Base-by-base conservation (phyloP, 2,113 vertebrate genomes). In the Cariama cristata region DNA sequence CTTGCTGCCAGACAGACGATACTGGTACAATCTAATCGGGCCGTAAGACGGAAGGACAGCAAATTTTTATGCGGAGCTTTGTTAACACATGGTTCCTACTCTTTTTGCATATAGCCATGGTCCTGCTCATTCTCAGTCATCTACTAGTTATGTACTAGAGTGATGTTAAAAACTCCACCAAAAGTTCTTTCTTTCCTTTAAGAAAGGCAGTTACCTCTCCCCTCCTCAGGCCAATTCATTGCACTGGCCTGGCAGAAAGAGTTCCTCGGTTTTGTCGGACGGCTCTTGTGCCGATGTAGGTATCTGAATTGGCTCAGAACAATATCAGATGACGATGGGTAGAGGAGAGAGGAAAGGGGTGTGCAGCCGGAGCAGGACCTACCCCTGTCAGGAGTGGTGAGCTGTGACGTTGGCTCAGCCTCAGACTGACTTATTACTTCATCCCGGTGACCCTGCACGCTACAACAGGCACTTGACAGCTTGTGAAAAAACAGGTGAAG, bases 311-410 rank as follows among this genome's bases (percentile, higher is more conserved):
- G 79, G 18, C 40, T 82, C 56, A 27, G 71, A 56, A 84, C 28
- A 40, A 1, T 5, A 33, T 24, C 49, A 12, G 35, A 52, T 1
- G 0, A 32, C 8, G 53, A 59, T 6, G 3, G 6, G 18, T 14
- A 75, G 62, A 83, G 52, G 62, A 58, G 20, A 38, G 38, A 85
- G 47, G 19, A 42, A 32, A 85, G 32, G 8, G 7, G 44, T 40
- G 40, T 75, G 67, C 66, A 88, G 74, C 35, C 79, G 66, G 27
- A 85, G 52, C 71, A 72, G 71, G 55, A 86, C 49, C 53, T 69
- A 71, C 30, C 44, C 42, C 79, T 20, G 11, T 63, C 45, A 33
- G 58, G 9, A 77, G 49, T 0, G 1, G 40, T 42, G 79, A 88
- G 45, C 33, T 86, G n/a, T 58, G 47, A 15, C 2, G 22, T 32